Conservation (phyloP, 2,797 vertebrate species). For the Acrocephalus scirpaceus region DNA sequence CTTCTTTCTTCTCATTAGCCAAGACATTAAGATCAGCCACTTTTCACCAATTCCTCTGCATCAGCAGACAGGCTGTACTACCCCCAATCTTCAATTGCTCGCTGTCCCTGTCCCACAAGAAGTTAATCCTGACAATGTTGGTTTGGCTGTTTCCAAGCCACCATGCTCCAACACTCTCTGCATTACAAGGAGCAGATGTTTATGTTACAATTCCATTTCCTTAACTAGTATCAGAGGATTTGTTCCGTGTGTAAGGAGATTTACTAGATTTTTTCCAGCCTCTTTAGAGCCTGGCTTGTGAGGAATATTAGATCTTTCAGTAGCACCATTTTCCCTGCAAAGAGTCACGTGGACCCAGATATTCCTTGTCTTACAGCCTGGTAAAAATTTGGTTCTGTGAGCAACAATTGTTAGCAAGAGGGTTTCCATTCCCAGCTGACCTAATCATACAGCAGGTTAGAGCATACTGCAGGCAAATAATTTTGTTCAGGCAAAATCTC, state of each 20-base stretch:
- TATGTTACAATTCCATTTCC: background rate
- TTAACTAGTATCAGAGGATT: background rate
- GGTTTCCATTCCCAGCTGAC: background rate
- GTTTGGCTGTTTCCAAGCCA: background rate
- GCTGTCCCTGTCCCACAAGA: background rate
- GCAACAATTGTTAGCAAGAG: background rate
- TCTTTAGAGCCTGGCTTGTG: background rate
- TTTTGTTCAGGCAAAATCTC: background rate
- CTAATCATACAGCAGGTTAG: background rate
- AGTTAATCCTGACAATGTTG: background rate
- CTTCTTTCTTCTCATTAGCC: background rate
- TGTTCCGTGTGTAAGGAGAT: background rate
- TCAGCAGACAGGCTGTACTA: background rate
- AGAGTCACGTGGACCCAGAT: background rate
- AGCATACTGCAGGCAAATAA: background rate
- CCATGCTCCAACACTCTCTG: background rate
- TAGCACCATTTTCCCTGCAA: background rate
- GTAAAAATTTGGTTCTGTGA: background rate
- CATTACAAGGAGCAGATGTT: conserved; percentile 1
- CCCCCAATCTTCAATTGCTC: background rate
- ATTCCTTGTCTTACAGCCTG: background rate
- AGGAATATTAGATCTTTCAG: background rate
- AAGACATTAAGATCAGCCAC: background rate
- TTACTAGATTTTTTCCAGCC: background rate
- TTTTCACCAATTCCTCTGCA: background rate